Evolutionary conservation across 53 echinoderm and acorn worm species (phyloP).

Genomic region (Zoroaster sp.): DNA sequence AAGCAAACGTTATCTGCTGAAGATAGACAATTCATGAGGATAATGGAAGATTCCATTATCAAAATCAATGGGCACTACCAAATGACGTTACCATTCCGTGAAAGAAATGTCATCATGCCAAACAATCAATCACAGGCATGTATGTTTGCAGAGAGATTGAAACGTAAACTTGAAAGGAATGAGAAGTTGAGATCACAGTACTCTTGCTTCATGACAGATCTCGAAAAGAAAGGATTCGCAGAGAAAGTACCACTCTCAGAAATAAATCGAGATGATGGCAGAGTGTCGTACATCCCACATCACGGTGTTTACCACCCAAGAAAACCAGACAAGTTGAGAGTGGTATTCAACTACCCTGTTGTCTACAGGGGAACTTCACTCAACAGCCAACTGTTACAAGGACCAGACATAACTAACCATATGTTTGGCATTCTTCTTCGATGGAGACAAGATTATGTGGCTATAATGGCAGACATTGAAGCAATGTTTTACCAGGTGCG

Average conservation of each 20-base stretch:
- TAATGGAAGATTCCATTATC: slow-evolving; percentile 61
- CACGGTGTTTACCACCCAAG: slow-evolving; percentile 58
- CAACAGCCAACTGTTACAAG: slow-evolving; percentile 69
- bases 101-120: slow-evolving; percentile 38
- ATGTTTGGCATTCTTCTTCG: slow-evolving; percentile 56
- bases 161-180: slow-evolving; percentile 48
- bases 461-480: slow-evolving; percentile 79
- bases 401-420: slow-evolving; percentile 62
- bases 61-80: slow-evolving; percentile 52
- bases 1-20: slow-evolving; percentile 53
- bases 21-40: slow-evolving; percentile 64
- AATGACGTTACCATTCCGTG: slow-evolving; percentile 53
- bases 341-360: slow-evolving; percentile 71
- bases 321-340: slow-evolving; percentile 59
- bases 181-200: slow-evolving; percentile 43
- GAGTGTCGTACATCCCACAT: slow-evolving; percentile 76
- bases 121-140: slow-evolving; percentile 63
- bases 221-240: slow-evolving; percentile 62
- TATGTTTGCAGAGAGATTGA: slow-evolving; percentile 21
- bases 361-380: slow-evolving; percentile 52
- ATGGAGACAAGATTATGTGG: slow-evolving; percentile 65
- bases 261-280: slow-evolving; percentile 18
- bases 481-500: slow-evolving; percentile 67
- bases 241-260: slow-evolving; percentile 14
- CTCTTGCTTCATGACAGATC: slow-evolving; percentile 61